phyloP scores from a whole-genome alignment of 2,113 vertebrate genomes.

The Percopsis transmontana region DNA sequence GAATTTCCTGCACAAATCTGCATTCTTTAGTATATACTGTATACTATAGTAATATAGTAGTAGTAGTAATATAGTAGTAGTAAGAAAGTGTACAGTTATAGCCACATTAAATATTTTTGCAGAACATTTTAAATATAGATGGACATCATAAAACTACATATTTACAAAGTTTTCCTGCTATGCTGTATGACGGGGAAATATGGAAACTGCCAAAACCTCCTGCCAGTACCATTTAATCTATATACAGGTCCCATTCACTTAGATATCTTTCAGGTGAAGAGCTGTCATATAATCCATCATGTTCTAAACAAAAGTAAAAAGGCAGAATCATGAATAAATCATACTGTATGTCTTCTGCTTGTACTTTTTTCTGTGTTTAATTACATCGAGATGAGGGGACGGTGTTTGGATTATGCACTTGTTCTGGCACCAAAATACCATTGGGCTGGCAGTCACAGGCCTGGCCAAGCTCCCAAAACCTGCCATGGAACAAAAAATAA shows the following conservation, averaged over 20 bases:
- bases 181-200: slow-evolving; percentile 27
- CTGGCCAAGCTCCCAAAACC: slow-evolving; percentile 23
- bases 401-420: slow-evolving; percentile 46
- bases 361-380: slow-evolving; percentile 57
- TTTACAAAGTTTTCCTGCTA: slow-evolving; percentile 26
- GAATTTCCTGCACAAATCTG: too few species aligned
- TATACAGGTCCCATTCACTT: slow-evolving; percentile 54
- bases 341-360: slow-evolving; percentile 40
- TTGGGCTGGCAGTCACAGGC: neutral
- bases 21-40: too few species aligned
- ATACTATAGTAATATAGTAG: too few species aligned
- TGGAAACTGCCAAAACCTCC: slow-evolving; percentile 39
- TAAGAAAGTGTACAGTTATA: too few species aligned
- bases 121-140: too few species aligned
- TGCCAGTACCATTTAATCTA: slow-evolving; percentile 58
- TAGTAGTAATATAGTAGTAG: too few species aligned
- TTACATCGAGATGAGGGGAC: slow-evolving; percentile 32
- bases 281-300: slow-evolving; percentile 66
- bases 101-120: too few species aligned
- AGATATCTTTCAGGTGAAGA: slow-evolving; percentile 52
- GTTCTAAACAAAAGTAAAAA: slow-evolving; percentile 67
- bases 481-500: neutral
- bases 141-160: slow-evolving; percentile 1
- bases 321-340: slow-evolving; percentile 70
- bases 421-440: slow-evolving; percentile 5